A percentile compares a stretch with the other conserved stretches of the same genome.
These are phyloP conservation scores for Troilus luridus DNA, from an alignment of 2,888 invertebrate genomes.

Conservation along the genomic window DNA sequence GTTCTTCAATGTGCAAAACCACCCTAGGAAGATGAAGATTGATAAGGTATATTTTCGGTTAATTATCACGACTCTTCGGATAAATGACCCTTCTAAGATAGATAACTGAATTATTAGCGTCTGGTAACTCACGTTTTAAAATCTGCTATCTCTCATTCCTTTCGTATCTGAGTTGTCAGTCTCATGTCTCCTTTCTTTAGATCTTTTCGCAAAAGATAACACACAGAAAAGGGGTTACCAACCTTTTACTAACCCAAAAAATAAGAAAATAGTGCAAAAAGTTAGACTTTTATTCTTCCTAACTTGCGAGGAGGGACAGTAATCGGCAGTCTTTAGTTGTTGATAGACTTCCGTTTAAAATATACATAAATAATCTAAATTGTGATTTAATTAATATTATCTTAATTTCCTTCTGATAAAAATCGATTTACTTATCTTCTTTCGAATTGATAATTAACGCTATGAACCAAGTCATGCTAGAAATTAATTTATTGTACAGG, in stretches of 20 bases:
- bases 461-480: too few relatives aligned
- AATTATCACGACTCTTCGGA: not conserved
- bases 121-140: not conserved
- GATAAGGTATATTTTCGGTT: not conserved
- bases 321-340: too few relatives aligned
- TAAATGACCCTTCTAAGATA: not conserved
- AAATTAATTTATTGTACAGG: too few relatives aligned
- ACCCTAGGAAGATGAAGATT: not conserved
- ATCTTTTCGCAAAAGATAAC: not conserved
- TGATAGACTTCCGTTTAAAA: too few relatives aligned
- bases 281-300: too few relatives aligned
- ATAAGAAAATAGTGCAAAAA: not conserved
- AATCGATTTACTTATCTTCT: too few relatives aligned
- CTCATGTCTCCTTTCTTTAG: not conserved
- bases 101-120: not conserved
- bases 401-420: too few relatives aligned
- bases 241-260: not conserved
- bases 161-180: not conserved
- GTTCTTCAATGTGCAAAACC: not conserved
- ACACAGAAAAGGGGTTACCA: not conserved
- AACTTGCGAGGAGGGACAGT: too few relatives aligned
- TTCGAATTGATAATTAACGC: too few relatives aligned
- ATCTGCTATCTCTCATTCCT: not conserved
- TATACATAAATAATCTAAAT: too few relatives aligned
- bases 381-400: too few relatives aligned